Conservation (phyloP, 2,797 vertebrate genomes). For the Argya squamiceps region DNA sequence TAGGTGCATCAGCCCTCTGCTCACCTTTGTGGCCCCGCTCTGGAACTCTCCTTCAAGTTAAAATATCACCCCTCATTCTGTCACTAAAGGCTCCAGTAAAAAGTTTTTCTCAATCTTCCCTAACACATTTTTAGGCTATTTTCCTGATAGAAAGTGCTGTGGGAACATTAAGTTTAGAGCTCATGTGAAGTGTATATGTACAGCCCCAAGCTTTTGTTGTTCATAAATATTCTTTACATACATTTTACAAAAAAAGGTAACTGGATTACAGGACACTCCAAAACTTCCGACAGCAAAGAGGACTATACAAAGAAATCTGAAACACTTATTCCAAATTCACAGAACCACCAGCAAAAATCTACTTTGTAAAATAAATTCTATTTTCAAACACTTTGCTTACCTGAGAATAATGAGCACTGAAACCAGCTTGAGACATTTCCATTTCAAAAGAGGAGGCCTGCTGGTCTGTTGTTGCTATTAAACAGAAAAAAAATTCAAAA, state of each 20-base stretch:
- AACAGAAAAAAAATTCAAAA: not conserved
- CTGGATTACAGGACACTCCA: not conserved
- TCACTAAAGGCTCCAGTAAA: not conserved
- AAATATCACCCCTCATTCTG: not conserved
- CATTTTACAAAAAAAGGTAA: not conserved
- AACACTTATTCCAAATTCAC: not conserved
- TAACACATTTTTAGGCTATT: not conserved
- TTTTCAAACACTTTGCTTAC: slow-evolving; percentile 71
- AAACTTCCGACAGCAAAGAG: not conserved
- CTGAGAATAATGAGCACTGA: slow-evolving; percentile 91
- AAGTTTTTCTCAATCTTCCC: not conserved
- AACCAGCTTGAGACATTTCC: slow-evolving; percentile 97
- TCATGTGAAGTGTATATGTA: not conserved
- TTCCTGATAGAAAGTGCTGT: not conserved
- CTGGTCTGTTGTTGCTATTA: slow-evolving; percentile 87
- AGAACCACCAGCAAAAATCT: not conserved
- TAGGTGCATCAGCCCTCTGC: not conserved
- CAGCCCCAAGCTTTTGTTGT: not conserved
- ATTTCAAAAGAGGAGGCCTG: slow-evolving; percentile 91
- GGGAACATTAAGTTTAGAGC: not conserved
- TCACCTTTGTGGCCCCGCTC: not conserved
- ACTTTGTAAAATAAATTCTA: not conserved
- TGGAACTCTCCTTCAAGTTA: not conserved
- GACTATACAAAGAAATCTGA: not conserved
- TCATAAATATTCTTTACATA: not conserved